Conservation (phyloP, 2,797 vertebrate species). For the Hippopotamyrus pictus region DNA sequence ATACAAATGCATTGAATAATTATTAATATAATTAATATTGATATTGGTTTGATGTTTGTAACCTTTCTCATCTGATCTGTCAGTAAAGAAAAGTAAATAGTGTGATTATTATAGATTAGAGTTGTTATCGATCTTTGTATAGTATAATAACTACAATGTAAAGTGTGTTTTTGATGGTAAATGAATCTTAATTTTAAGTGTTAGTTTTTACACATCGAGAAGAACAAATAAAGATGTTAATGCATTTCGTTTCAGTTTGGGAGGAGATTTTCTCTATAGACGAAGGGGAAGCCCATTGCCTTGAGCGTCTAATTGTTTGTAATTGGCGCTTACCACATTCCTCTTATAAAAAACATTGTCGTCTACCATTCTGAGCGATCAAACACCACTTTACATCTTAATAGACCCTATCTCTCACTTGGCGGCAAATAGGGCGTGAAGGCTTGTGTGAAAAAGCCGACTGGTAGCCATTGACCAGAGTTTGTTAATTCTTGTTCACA, state of each 20-base stretch:
- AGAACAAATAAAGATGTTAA: not conserved
- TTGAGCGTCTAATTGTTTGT: slow-evolving; percentile 62
- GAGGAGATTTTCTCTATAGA: slow-evolving; percentile 56
- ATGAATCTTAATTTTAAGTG: slow-evolving; percentile 5
- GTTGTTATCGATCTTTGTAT: not conserved
- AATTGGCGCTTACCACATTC: slow-evolving; percentile 61
- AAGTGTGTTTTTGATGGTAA: slow-evolving; percentile 6
- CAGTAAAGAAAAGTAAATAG: not conserved
- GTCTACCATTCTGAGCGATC: slow-evolving; percentile 51
- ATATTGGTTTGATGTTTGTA: not conserved
- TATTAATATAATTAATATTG: not conserved
- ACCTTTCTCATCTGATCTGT: not conserved
- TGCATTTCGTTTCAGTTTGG: slow-evolving; percentile 38
- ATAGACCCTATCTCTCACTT: slow-evolving; percentile 45
- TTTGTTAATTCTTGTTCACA: slow-evolving; percentile 37
- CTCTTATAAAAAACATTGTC: slow-evolving; percentile 62
- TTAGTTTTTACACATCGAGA: not conserved
- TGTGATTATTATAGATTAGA: not conserved
- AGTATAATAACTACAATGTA: not conserved
- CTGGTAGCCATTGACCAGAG: slow-evolving; percentile 41
- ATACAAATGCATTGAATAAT: not conserved
- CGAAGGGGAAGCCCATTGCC: slow-evolving; percentile 56
- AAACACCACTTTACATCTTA: slow-evolving; percentile 61
- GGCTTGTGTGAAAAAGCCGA: slow-evolving; percentile 46
- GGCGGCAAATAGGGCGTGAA: slow-evolving; percentile 48